Evolutionary conservation across 2,888 invertebrate species (phyloP).

Genomic region (Crocallis elinguaria): DNA sequence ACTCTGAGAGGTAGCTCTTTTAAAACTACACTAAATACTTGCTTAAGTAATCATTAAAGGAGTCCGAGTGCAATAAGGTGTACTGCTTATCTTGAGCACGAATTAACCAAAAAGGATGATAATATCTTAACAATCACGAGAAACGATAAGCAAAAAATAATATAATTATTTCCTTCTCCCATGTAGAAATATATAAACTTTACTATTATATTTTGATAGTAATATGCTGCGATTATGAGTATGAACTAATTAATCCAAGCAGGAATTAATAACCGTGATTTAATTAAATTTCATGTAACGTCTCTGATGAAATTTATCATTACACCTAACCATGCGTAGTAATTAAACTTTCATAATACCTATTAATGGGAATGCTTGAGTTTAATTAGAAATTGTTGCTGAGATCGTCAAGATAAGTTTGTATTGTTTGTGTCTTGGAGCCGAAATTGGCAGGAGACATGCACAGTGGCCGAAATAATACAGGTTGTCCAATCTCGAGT

Average conservation of each 20-base stretch:
- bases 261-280: slow-evolving; percentile 46
- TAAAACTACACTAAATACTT: too few relatives aligned
- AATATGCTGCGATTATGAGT: neutral
- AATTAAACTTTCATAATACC: slow-evolving; percentile 75
- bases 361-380: slow-evolving; percentile 68
- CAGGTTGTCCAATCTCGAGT: slow-evolving; percentile 54
- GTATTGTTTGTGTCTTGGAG: slow-evolving; percentile 26
- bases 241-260: slow-evolving; percentile 28
- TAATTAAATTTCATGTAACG: slow-evolving; percentile 55
- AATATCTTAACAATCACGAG: too few relatives aligned
- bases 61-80: too few relatives aligned
- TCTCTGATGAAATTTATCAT: slow-evolving; percentile 56
- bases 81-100: too few relatives aligned
- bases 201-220: too few relatives aligned
- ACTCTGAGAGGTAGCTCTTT: too few relatives aligned
- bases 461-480: slow-evolving; percentile 30
- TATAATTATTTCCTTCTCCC: too few relatives aligned
- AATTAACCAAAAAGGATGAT: too few relatives aligned
- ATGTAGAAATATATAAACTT: too few relatives aligned
- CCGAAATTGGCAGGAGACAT: slow-evolving; percentile 18
- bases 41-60: too few relatives aligned
- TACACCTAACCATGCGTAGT: slow-evolving; percentile 51
- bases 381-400: slow-evolving; percentile 76
- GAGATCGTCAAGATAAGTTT: slow-evolving; percentile 61
- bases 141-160: too few relatives aligned